Base-by-base conservation (phyloP, 2,888 invertebrate genomes). In the Marasmarcha lunaedactyla region DNA sequence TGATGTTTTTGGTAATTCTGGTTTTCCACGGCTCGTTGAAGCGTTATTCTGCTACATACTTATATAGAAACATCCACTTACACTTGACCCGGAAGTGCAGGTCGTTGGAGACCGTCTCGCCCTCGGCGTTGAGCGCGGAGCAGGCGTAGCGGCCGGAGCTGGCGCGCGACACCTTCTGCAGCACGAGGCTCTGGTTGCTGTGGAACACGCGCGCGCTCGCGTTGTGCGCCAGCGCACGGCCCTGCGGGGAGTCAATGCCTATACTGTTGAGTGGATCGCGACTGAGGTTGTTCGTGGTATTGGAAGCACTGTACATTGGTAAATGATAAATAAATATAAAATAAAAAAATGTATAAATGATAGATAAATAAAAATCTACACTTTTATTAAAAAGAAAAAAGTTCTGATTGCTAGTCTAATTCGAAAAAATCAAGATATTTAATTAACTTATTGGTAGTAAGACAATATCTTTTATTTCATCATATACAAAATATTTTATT, bases 151-250 rank as follows among this genome's bases (percentile, higher is more conserved):
- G 88, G 47, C 95, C 95, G 49, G 93, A 92, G 68, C 91, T 92
- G 69, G 90, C 89, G 48, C 93, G 87, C 45, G 93, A 93, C 55
- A 95, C 94, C 78, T 91, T 92, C 78, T 95, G 95, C 61, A 95
- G 87, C 46, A 95, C 95, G 51, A 95, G 86, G 67, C 94, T 94
- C 79, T 95, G 94, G 86, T 95, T 95, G 71, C 94, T 94, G 71
- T 93, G 90, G 64, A 95, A 93, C 55, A 95, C 91, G 47, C 94
- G 88, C 40, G 94, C 93, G 36, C 93, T 90, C 56, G 92, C 90
- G 77, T 95, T 95, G 84, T 95, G 94, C 54, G 90, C 91, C 56
- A 95, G 76, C 46, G 90, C 84, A 39, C 89, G 85, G 46, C 91
- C 92, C 94, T 94, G 86, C 20, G 2, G 13, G 13, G 13, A 34